Conservation (phyloP, 2,888 invertebrate species). For the Isotomurus palustris region DNA sequence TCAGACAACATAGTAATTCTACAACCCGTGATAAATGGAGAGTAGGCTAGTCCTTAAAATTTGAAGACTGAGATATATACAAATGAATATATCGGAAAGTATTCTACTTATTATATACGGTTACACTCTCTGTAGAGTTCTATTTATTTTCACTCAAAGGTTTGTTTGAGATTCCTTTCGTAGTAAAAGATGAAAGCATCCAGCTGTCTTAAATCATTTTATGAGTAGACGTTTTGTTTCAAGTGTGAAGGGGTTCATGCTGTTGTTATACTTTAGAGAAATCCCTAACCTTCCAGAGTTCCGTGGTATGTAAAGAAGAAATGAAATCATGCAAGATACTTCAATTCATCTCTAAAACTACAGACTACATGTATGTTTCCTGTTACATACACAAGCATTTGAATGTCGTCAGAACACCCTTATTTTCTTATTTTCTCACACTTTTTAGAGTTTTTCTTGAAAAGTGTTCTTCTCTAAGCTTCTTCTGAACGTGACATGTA, state of each 20-base stretch:
- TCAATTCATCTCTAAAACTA: too few species aligned
- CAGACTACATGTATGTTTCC: too few species aligned
- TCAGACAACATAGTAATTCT: not conserved
- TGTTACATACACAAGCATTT: too few species aligned
- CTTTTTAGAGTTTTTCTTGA: not conserved
- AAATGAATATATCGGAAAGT: not conserved
- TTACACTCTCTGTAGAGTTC: too few species aligned
- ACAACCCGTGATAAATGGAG: too few species aligned
- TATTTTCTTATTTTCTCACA: too few species aligned
- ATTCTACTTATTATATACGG: too few species aligned
- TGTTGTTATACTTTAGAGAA: not conserved
- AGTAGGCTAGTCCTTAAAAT: too few species aligned
- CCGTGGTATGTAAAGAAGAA: not conserved
- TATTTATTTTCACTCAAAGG: not conserved
- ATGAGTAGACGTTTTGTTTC: not conserved
- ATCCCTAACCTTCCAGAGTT: not conserved
- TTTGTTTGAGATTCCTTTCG: not conserved
- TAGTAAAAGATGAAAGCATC: too few species aligned
- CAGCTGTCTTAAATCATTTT: not conserved
- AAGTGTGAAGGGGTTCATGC: not conserved
- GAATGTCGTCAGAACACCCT: too few species aligned
- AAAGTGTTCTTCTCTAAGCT: not conserved
- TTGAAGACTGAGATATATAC: not conserved
- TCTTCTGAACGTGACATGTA: not conserved
- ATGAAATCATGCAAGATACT: too few species aligned